phyloP scores from a whole-genome alignment of 2,888 invertebrate genomes.

The Phengaris arion region DNA sequence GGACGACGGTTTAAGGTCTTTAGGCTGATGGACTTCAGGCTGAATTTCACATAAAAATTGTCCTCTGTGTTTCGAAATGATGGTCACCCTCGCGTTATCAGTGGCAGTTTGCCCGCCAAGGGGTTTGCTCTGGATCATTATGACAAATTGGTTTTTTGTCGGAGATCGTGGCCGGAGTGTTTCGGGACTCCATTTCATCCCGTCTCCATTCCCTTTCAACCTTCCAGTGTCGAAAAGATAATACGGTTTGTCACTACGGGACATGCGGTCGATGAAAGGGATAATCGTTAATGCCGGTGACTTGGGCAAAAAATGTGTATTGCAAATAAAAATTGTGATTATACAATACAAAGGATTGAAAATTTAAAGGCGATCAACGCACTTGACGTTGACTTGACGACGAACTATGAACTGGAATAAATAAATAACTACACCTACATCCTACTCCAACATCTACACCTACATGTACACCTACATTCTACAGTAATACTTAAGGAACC shows the following conservation, averaged over 20 bases:
- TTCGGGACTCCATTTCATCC: background rate
- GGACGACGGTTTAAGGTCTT: too few relatives aligned
- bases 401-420: too few relatives aligned
- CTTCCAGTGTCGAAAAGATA: background rate
- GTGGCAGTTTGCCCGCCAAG: constrained; percentile 15
- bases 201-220: background rate
- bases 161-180: background rate
- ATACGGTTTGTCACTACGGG: background rate
- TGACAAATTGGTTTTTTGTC: constrained; percentile 32
- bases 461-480: too few relatives aligned
- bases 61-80: background rate
- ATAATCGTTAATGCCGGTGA: background rate
- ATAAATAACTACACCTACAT: too few relatives aligned
- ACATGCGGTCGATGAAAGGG: background rate
- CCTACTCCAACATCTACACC: too few relatives aligned
- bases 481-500: too few relatives aligned
- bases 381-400: too few relatives aligned
- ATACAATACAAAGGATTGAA: too few relatives aligned
- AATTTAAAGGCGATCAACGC: too few relatives aligned
- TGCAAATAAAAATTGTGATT: too few relatives aligned
- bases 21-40: too few relatives aligned
- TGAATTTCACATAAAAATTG: background rate
- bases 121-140: constrained; percentile 30
- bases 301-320: too few relatives aligned
- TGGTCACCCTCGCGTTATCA: constrained; percentile 15